A percentile compares a stretch with the other conserved stretches of the same genome.
These are phyloP conservation scores for Pelobates cultripes DNA, from an alignment of 2,797 vertebrate species.

Conservation along the genomic window DNA sequence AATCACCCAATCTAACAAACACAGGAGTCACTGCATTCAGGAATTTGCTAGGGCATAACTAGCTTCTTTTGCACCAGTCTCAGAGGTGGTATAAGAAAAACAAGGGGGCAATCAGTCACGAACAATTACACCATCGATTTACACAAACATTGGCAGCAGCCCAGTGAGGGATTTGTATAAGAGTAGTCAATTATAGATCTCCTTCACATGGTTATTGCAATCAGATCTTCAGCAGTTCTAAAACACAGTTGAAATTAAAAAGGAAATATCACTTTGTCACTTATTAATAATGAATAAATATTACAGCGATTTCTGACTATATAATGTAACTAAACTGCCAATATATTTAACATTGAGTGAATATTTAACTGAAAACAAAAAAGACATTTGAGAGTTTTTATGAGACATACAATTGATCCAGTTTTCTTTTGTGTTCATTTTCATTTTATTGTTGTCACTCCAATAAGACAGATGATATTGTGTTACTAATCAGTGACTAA, in stretches of 20 bases:
- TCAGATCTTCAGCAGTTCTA: neutral
- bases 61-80: neutral
- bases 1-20: neutral
- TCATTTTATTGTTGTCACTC: too few relatives aligned
- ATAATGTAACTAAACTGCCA: neutral
- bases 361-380: too few relatives aligned
- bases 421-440: too few relatives aligned
- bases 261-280: neutral
- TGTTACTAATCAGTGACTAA: too few relatives aligned
- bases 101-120: constrained; percentile 2
- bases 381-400: too few relatives aligned
- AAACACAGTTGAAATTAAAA: neutral
- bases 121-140: constrained; percentile 3
- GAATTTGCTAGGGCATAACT: neutral
- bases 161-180: constrained; percentile 3
- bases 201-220: neutral
- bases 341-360: too few relatives aligned
- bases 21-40: neutral
- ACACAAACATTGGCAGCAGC: constrained; percentile 4
- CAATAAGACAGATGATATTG: too few relatives aligned
- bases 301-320: neutral
- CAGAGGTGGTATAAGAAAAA: constrained; percentile 1
- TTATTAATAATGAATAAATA: neutral
- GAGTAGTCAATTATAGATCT: neutral
- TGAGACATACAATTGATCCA: too few relatives aligned